Percentiles rank a stretch among this genome's conserved stretches.
phyloP scores from a whole-genome alignment of 1,140 invertebrate species.

The Cecropterus lyciades region DNA sequence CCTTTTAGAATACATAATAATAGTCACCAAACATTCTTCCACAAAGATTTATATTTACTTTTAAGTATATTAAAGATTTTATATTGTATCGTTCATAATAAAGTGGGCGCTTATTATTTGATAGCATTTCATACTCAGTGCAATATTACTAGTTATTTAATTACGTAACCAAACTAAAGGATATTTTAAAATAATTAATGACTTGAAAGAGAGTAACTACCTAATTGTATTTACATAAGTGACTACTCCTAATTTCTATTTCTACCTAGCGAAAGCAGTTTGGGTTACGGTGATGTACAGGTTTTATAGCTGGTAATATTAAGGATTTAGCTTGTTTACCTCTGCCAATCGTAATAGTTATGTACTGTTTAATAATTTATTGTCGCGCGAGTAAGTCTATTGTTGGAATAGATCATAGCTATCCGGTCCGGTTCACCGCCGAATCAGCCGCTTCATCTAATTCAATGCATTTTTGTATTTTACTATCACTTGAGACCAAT shows the following conservation, averaged over 20 bases:
- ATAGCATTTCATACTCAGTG: constrained; percentile 85
- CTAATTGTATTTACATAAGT: constrained; percentile 85
- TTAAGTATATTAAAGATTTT: constrained; percentile 77
- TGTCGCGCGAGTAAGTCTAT: constrained; percentile 79
- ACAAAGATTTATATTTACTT: constrained; percentile 81
- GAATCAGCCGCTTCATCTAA: constrained; percentile 65
- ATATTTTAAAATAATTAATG: constrained; percentile 84
- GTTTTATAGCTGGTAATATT: constrained; percentile 84
- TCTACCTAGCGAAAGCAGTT: constrained; percentile 76
- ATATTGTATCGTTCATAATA: constrained; percentile 66
- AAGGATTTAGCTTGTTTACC: constrained; percentile 84
- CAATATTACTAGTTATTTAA: constrained; percentile 87
- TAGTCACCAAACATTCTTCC: constrained; percentile 78
- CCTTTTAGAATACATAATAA: constrained; percentile 60
- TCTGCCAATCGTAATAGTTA: constrained; percentile 84
- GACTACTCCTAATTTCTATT: constrained; percentile 74
- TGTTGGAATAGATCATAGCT: constrained; percentile 83
- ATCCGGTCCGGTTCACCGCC: constrained; percentile 60
- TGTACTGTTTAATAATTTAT: constrained; percentile 83
- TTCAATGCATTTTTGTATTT: constrained; percentile 76
- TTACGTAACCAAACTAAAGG: constrained; percentile 86
- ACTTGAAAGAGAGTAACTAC: constrained; percentile 81
- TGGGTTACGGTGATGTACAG: constrained; percentile 84
- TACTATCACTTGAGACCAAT: constrained; percentile 81
- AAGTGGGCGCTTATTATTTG: constrained; percentile 84